Percentiles rank a stretch among this genome's conserved stretches.
These are phyloP conservation scores for Caenorhabditis virilis DNA, from an alignment of 2,888 invertebrate species.

Conservation along the genomic window DNA sequence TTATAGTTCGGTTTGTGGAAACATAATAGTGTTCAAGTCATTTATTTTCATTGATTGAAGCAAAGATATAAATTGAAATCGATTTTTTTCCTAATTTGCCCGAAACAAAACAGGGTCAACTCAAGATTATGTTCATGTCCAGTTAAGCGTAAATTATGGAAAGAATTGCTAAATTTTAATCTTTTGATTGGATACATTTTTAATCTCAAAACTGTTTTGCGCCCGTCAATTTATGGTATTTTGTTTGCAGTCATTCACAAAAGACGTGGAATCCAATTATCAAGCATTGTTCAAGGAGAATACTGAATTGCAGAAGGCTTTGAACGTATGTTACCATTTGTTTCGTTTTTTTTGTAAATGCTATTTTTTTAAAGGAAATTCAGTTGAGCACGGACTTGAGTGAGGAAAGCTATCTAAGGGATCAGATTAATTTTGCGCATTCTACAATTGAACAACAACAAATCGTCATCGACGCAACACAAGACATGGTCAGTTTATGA, in stretches of 20 bases:
- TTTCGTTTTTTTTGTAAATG: not conserved
- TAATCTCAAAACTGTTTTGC: too few species aligned
- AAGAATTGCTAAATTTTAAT: too few species aligned
- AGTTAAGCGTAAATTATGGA: not conserved
- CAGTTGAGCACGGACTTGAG: slow-evolving; percentile 40
- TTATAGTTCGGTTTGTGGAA: not conserved
- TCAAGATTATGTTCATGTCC: not conserved
- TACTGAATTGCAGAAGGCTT: slow-evolving; percentile 48
- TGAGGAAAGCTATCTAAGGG: slow-evolving; percentile 51
- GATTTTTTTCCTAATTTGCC: too few species aligned
- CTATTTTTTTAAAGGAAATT: slow-evolving; percentile 29
- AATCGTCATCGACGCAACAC: slow-evolving; percentile 46
- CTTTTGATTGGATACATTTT: too few species aligned
- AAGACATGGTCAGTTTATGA: slow-evolving; percentile 45
- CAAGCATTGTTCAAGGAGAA: slow-evolving; percentile 54
- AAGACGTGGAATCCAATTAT: slow-evolving; percentile 48
- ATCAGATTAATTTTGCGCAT: slow-evolving; percentile 60
- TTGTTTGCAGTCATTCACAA: slow-evolving; percentile 42
- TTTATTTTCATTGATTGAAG: too few species aligned
- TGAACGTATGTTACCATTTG: slow-evolving; percentile 35
- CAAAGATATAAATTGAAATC: too few species aligned
- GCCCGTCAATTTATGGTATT: too few species aligned
- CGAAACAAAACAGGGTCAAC: not conserved
- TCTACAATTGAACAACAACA: slow-evolving; percentile 59
- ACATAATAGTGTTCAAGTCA: too few species aligned